phyloP scores from a whole-genome alignment of 2,888 invertebrate species.

The Rotaria magnacalcarata region DNA sequence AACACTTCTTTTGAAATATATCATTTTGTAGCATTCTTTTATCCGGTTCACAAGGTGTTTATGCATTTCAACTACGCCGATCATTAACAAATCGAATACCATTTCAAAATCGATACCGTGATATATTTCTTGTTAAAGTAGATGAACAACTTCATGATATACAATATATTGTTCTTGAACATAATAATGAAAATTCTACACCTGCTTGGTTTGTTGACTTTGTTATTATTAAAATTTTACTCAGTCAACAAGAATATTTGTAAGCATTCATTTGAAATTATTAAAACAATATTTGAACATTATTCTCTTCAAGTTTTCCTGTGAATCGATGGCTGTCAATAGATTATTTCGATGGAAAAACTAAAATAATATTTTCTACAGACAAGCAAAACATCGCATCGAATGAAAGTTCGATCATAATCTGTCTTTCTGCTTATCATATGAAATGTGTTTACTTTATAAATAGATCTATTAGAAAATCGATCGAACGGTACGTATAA shows the following conservation, averaged over 20 bases:
- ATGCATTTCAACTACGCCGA: slow-evolving; percentile 3
- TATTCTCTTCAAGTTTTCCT: neutral
- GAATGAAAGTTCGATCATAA: neutral
- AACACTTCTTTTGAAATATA: no score
- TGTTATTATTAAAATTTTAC: neutral
- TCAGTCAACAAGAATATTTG: slow-evolving; percentile 21
- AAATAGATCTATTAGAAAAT: slow-evolving; percentile 6
- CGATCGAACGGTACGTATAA: neutral
- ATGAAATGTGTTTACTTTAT: no score
- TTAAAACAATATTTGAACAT: neutral
- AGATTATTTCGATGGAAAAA: slow-evolving; percentile 10
- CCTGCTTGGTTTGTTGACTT: slow-evolving; percentile 25
- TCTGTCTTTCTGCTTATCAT: no score
- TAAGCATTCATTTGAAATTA: neutral
- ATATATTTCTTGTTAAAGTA: slow-evolving; percentile 8
- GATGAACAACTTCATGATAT: neutral
- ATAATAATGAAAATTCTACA: slow-evolving; percentile 32
- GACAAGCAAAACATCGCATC: neutral
- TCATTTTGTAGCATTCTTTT: neutral
- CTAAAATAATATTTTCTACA: neutral
- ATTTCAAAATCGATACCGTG: neutral
- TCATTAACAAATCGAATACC: slow-evolving; percentile 24
- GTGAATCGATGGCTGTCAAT: neutral
- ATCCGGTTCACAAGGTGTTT: neutral
- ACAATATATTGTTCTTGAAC: slow-evolving; percentile 19